These are phyloP conservation scores for Anthoscopus minutus DNA, from an alignment of 2,113 vertebrate genomes.

Conservation along the genomic window DNA sequence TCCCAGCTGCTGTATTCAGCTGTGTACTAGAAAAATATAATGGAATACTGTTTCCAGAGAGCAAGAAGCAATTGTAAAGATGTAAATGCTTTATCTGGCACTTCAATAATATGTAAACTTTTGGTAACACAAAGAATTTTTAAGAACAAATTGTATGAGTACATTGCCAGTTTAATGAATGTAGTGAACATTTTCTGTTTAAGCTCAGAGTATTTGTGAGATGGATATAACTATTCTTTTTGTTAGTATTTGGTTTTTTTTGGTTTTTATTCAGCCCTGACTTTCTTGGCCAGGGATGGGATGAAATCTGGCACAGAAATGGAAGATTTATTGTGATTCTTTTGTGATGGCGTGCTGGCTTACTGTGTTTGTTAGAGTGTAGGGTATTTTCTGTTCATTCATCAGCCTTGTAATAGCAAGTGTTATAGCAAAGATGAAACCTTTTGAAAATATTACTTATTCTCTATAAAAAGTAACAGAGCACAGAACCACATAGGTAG, in stretches of 20 bases:
- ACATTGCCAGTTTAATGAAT: neutral
- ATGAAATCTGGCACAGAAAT: neutral
- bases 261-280: neutral
- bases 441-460: neutral
- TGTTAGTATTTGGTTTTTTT: neutral
- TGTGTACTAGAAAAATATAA: slow-evolving; percentile 69
- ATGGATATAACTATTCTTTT: neutral
- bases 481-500: neutral
- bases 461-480: neutral
- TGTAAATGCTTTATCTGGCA: slow-evolving; percentile 59
- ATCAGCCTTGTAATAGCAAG: no score
- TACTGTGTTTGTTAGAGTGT: neutral
- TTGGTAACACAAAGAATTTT: neutral
- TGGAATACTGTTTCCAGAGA: slow-evolving; percentile 66
- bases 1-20: slow-evolving; percentile 73
- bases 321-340: neutral
- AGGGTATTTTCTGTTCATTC: neutral
- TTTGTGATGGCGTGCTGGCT: neutral
- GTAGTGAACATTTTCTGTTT: neutral
- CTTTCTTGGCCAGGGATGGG: neutral
- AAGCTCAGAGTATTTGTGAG: neutral
- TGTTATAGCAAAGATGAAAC: neutral
- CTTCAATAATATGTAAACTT: slow-evolving; percentile 18
- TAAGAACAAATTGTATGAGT: neutral
- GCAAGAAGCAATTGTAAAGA: slow-evolving; percentile 67